A percentile compares a stretch with the other conserved stretches of the same genome.
Conservation (phyloP, 2,797 vertebrate species). For the Hyperoplus lanceolatus region DNA sequence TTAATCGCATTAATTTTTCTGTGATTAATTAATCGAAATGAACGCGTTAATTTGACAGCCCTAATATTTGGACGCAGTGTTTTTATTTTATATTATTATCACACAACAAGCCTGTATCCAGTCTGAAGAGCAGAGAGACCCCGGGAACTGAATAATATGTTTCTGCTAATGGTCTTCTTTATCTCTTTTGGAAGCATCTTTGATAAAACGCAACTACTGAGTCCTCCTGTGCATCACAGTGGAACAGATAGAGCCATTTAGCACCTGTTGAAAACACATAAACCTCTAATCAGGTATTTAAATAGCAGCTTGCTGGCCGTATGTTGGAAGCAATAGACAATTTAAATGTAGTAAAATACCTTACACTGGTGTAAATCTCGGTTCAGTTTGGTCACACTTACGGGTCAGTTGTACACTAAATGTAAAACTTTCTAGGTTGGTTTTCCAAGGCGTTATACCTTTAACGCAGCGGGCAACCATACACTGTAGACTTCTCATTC, state of each 20-base stretch:
- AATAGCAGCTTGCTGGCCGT: not conserved
- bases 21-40: too few species aligned
- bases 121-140: not conserved
- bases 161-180: conserved; percentile 2
- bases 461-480: conserved; percentile 16
- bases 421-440: conserved; percentile 18
- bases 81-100: not conserved
- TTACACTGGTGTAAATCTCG: not conserved
- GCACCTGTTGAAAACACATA: conserved; percentile 27
- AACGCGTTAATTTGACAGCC: too few species aligned
- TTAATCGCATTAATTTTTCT: too few species aligned
- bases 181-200: conserved; percentile 28
- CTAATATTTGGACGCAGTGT: not conserved
- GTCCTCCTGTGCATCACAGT: conserved; percentile 12
- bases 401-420: conserved; percentile 1
- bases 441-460: conserved; percentile 25
- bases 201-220: conserved; percentile 22
- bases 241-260: conserved; percentile 41
- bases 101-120: not conserved
- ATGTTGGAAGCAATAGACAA: conserved; percentile 6
- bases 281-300: conserved; percentile 13
- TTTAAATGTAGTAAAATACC: conserved; percentile 7
- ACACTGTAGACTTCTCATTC: conserved; percentile 24
- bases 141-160: not conserved
- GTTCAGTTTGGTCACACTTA: conserved; percentile 20